Evolutionary conservation across 2,113 vertebrate species (phyloP), one percentile per base, ranked within the genome.

Genomic region (Electrona antarctica): DNA sequence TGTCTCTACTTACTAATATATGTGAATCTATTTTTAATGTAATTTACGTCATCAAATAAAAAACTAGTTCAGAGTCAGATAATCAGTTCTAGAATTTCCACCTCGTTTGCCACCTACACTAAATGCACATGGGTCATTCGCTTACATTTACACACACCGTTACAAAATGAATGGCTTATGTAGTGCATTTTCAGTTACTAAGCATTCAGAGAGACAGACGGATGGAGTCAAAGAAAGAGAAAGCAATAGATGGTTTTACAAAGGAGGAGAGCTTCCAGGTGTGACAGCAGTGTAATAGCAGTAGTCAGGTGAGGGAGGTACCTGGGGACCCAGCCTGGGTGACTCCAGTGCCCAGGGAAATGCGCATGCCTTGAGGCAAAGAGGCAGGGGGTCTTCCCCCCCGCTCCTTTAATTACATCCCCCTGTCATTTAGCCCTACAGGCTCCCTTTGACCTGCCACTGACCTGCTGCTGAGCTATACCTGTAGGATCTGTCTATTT

Each of bases 331-430:
- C 88, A 90, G 92, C 76, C 89, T 78, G 57, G 60, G 71, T 79
- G 88, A 73, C 90, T 91, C 90, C 90, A 78, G 69, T 77, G 73
- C 83, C 86, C 84, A 71, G 80, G 71, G 84, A 73, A 77, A 93
- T 91, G 90, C 88, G 83, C 91, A 90, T 92, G 73, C 80, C 91
- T 85, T 78, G 69, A 65, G 84, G 88, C 75, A 67, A 46, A 46
- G 51, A 78, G 73, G 82, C 75, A 78, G 80, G 74, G 79, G 80
- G 83, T 55, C 56, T 21, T 3, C 59, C 61, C 10, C 61, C 33
- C 14, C 28, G 28, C n/a, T 7, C 29, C 81, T 84, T 82, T 85
- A 67, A 88, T 82, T 83, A 85, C 69, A 61, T 55, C 73, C 71
- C 65, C 70, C 74, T 74, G 79, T 84, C 78, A 80, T 80, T 73